Conservation (phyloP, 2,888 invertebrate species). For the Nomada ruficornis region DNA sequence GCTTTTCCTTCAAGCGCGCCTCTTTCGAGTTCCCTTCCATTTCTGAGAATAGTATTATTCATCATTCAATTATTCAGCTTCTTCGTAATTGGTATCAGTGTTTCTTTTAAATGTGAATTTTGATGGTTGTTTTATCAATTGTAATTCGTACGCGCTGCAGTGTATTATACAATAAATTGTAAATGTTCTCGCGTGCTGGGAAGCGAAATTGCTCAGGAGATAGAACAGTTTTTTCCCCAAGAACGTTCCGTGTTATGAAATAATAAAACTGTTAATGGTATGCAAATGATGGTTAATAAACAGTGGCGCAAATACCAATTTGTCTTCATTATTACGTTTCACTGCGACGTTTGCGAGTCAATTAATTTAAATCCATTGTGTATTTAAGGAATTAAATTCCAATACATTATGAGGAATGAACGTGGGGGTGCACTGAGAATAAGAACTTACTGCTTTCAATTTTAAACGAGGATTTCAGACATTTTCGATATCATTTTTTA, state of each 20-base stretch:
- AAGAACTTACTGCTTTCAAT: neutral
- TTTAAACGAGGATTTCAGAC: neutral
- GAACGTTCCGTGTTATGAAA: neutral
- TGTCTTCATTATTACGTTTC: constrained; percentile 20
- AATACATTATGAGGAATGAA: neutral
- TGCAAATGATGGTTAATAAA: constrained; percentile 31
- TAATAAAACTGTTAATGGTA: constrained; percentile 12
- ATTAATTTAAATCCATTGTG: constrained; percentile 7
- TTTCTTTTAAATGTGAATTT: neutral
- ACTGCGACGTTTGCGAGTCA: neutral
- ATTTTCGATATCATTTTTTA: too few relatives aligned
- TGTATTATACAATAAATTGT: neutral
- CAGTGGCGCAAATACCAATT: constrained; percentile 14
- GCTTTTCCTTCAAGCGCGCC: neutral
- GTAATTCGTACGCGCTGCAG: neutral
- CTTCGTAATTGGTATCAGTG: too few relatives aligned
- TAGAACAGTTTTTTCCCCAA: neutral
- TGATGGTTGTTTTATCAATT: too few relatives aligned
- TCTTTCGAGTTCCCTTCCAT: neutral
- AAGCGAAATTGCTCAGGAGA: neutral
- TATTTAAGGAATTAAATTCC: neutral
- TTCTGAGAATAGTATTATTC: neutral
- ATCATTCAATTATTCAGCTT: neutral
- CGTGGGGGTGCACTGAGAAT: neutral
- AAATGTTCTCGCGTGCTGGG: neutral